Evolutionary conservation across 2,113 vertebrate genomes (phyloP).

Genomic region (Corythornis madagascariensis): DNA sequence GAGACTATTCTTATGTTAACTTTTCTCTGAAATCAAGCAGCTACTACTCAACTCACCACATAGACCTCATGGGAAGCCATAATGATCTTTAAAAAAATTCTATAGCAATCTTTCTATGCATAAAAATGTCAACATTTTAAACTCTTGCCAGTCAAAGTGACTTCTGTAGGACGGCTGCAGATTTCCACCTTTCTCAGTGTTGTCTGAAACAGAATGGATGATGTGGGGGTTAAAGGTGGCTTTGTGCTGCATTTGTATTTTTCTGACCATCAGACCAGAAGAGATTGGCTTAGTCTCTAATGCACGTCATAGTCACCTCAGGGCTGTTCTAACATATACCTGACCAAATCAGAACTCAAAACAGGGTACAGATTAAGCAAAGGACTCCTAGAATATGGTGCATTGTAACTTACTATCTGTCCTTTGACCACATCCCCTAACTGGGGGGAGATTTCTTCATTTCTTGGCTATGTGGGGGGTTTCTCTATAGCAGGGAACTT

Average conservation of each 20-base stretch:
- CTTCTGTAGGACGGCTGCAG: neutral
- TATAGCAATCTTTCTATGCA: neutral
- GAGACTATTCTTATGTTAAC: neutral
- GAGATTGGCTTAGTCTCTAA: constrained; percentile 10
- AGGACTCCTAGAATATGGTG: neutral
- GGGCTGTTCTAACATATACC: constrained; percentile 11
- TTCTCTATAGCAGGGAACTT: neutral
- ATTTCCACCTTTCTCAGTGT: neutral
- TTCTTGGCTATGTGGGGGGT: neutral
- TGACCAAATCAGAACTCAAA: neutral
- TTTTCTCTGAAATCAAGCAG: neutral
- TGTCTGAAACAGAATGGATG: neutral
- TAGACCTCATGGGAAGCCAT: neutral
- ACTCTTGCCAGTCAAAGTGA: neutral
- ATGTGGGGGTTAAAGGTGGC: neutral
- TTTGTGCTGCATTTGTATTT: neutral
- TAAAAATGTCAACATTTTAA: neutral
- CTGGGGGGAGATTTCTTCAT: neutral
- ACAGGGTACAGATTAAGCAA: neutral
- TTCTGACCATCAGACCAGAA: constrained; percentile 41
- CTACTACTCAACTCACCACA: neutral
- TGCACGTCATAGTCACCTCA: neutral
- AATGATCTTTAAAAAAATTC: neutral
- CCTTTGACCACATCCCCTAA: neutral
- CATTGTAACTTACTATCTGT: neutral